Conservation (phyloP, 64 coral and sea anemone species). For the Orbicella faveolata region DNA sequence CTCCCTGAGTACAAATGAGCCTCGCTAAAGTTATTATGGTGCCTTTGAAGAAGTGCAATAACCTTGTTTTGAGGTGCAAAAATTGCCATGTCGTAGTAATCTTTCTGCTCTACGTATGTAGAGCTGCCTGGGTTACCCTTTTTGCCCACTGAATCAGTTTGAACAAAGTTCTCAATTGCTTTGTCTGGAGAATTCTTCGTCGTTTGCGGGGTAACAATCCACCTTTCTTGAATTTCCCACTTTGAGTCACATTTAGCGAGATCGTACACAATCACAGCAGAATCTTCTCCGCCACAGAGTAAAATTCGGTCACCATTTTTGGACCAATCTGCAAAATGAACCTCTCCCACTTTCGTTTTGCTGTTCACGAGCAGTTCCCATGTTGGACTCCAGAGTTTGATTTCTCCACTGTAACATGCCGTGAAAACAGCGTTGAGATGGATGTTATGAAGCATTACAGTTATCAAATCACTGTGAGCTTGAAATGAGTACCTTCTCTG, state of each 20-base stretch:
- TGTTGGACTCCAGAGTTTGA: conserved; percentile 82
- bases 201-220: neutral
- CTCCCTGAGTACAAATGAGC: conserved; percentile 58
- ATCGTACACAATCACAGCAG: conserved; percentile 56
- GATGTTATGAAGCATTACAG: conserved; percentile 62
- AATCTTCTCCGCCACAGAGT: conserved; percentile 57
- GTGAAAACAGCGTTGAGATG: conserved; percentile 47
- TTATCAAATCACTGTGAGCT: conserved; percentile 86
- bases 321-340: conserved; percentile 78
- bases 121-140: conserved; percentile 38
- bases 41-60: conserved; percentile 69
- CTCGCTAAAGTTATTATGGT: conserved; percentile 70
- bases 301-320: conserved; percentile 64
- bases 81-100: conserved; percentile 71
- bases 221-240: conserved; percentile 19
- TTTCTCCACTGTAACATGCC: conserved; percentile 69
- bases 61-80: conserved; percentile 53
- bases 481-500: conserved; percentile 68
- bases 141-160: neutral
- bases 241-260: conserved; percentile 10
- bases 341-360: conserved; percentile 18
- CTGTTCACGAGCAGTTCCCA: conserved; percentile 34
- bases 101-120: conserved; percentile 76
- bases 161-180: neutral
- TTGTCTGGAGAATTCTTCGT: neutral